Conservation (phyloP, 1,140 invertebrate species). For the Theocolax elegans region DNA sequence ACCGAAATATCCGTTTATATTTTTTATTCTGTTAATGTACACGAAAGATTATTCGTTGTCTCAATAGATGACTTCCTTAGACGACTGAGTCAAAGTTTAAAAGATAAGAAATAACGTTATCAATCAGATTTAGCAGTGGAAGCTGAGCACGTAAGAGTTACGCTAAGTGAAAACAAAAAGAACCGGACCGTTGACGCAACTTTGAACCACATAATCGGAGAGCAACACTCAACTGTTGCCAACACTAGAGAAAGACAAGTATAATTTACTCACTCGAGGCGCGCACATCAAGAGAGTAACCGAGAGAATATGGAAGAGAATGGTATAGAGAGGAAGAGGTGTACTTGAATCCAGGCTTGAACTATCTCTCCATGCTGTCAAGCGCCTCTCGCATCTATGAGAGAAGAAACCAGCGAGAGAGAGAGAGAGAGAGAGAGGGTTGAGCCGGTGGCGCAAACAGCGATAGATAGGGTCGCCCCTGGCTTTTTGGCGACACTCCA, state of each 20-base stretch:
- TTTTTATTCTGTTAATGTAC: no score
- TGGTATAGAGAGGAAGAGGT: constrained; percentile 20
- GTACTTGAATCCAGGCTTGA: constrained; percentile 17
- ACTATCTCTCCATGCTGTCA: constrained; percentile 37
- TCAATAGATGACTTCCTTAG: no score
- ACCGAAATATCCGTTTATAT: no score
- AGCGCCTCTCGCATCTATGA: constrained; percentile 41
- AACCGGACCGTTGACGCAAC: no score
- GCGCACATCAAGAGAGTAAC: constrained; percentile 35
- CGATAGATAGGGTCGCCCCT: constrained; percentile 59
- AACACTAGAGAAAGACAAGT: constrained; percentile 8
- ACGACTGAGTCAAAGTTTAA: no score
- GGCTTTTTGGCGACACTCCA: constrained; percentile 65
- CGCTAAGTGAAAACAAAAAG: no score
- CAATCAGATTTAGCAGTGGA: no score
- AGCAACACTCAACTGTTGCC: no score
- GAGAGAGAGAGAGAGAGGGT: constrained; percentile 7
- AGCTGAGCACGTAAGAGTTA: no score
- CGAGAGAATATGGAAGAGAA: constrained; percentile 23
- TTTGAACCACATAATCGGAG: no score
- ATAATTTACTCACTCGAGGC: constrained; percentile 31
- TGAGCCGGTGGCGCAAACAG: constrained; percentile 42
- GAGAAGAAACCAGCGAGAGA: constrained; percentile 31
- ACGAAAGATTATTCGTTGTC: no score
- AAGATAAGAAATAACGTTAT: no score